Evolutionary conservation across 2,113 vertebrate genomes (phyloP).

Genomic region (Cyanistes caeruleus): DNA sequence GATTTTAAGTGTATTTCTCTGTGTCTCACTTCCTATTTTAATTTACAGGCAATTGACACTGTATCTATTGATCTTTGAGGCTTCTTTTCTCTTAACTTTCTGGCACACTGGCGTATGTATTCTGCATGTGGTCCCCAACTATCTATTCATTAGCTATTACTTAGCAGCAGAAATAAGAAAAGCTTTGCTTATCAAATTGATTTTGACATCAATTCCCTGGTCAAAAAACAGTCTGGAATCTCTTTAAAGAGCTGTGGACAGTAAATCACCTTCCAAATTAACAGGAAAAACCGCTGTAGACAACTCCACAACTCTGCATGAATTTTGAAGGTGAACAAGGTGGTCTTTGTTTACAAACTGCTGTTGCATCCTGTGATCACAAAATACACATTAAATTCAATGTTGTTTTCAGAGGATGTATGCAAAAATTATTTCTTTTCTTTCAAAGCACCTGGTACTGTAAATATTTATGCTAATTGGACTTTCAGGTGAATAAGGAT

Average conservation of each 20-base stretch:
- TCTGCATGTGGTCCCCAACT: background rate
- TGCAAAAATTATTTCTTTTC: background rate
- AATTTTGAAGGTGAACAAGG: background rate
- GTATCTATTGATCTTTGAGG: background rate
- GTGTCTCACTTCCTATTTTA: background rate
- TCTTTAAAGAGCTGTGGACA: background rate
- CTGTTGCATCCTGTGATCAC: background rate
- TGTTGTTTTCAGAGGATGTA: background rate
- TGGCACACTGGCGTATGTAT: background rate
- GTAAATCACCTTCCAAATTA: background rate
- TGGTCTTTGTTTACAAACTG: background rate
- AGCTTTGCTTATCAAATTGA: constrained; percentile 8
- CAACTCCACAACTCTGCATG: background rate
- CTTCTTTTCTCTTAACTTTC: background rate
- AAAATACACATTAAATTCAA: background rate
- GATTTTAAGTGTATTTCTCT: background rate
- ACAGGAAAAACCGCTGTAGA: background rate
- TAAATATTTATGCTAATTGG: background rate
- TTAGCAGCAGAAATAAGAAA: background rate
- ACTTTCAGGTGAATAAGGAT: background rate
- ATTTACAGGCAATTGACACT: background rate
- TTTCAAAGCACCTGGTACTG: background rate
- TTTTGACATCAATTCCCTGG: constrained; percentile 22
- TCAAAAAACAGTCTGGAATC: background rate
- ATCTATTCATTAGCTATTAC: background rate